phyloP scores from a whole-genome alignment of 2,888 invertebrate species.

The Isotomurus palustris region DNA sequence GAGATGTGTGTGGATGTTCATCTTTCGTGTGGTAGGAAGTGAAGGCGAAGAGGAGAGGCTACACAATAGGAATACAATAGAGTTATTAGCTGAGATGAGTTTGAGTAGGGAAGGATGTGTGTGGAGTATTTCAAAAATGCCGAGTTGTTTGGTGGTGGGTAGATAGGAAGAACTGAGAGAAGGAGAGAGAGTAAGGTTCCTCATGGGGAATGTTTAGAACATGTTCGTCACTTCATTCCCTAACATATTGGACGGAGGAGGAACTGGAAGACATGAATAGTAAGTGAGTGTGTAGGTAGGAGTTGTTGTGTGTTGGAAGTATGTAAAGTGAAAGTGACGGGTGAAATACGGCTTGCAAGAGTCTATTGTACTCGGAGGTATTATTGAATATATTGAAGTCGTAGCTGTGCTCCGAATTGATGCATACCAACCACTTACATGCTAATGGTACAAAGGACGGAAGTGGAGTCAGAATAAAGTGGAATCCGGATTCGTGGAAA shows the following conservation, averaged over 20 bases:
- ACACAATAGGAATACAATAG: no score
- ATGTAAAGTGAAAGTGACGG: conserved; percentile 15
- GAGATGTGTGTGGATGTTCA: no score
- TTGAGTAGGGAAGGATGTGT: neutral
- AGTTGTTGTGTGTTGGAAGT: neutral
- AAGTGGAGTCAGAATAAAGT: neutral
- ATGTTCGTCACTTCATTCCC: no score
- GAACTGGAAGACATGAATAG: neutral
- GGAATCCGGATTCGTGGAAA: conserved; percentile 1
- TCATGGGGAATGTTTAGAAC: no score
- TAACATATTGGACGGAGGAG: neutral
- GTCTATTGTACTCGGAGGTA: conserved; percentile 7
- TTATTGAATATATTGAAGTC: conserved; percentile 12
- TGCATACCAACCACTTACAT: conserved; percentile 17
- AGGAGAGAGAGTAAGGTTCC: no score
- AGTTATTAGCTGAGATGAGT: no score
- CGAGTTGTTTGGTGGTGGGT: neutral
- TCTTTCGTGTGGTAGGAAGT: no score
- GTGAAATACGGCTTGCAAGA: conserved; percentile 8
- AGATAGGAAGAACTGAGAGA: no score
- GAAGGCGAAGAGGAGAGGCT: no score
- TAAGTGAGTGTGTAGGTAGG: neutral
- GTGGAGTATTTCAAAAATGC: neutral
- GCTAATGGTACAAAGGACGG: conserved; percentile 9
- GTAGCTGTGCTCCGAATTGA: conserved; percentile 9